These are phyloP conservation scores for Cataglyphis rosenhaueri DNA, from an alignment of 2,888 invertebrate genomes.

Conservation along the genomic window DNA sequence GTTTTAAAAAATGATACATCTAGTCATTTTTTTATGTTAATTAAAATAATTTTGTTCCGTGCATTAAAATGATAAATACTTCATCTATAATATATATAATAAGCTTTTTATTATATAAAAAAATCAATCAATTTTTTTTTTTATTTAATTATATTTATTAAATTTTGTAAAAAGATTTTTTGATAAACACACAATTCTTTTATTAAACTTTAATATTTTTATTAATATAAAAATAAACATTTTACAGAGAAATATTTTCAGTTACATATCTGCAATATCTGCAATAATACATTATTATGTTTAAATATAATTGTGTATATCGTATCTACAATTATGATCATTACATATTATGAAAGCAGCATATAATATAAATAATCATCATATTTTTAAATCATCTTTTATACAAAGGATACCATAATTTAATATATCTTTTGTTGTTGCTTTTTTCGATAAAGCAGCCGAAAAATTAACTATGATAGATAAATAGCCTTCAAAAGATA, in stretches of 20 bases:
- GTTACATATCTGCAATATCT: background rate
- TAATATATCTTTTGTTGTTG: background rate
- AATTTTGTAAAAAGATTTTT: background rate
- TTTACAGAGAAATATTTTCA: background rate
- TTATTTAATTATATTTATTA: background rate
- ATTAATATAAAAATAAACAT: background rate
- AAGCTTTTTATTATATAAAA: background rate
- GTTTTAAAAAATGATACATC: conserved; percentile 34
- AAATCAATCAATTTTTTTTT: background rate
- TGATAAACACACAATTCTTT: background rate
- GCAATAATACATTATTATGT: background rate
- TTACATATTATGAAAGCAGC: background rate
- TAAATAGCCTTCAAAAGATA: conserved; percentile 24
- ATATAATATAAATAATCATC: background rate
- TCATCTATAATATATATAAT: background rate
- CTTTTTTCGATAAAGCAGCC: background rate
- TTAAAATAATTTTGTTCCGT: background rate
- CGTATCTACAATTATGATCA: background rate
- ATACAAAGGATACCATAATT: background rate
- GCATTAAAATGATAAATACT: background rate
- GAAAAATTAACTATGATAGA: background rate
- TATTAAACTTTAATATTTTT: background rate
- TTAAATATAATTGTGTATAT: background rate
- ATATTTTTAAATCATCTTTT: background rate
- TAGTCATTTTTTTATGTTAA: background rate